Evolutionary conservation across 2,888 invertebrate genomes (phyloP).

Genomic region (Gastrophysa polygoni): DNA sequence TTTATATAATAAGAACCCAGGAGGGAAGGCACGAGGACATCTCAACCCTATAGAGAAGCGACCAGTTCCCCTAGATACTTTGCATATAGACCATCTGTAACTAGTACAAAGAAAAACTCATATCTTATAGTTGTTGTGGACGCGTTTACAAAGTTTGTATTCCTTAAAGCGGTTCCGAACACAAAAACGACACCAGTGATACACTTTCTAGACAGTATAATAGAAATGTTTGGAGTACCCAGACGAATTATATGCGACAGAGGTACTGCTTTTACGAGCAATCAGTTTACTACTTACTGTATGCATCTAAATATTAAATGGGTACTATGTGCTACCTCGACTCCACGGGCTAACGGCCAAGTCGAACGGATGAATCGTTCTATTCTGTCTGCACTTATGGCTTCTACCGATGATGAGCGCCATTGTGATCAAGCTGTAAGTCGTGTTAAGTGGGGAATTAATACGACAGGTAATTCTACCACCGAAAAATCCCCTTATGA

Average conservation of each 20-base stretch:
- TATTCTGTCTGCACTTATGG: too few species aligned
- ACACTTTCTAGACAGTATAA: conserved; percentile 24
- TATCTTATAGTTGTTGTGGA: too few species aligned
- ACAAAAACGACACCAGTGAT: conserved; percentile 33
- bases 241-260: conserved; percentile 32
- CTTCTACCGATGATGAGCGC: conserved; percentile 30
- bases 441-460: conserved; percentile 34
- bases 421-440: conserved; percentile 38
- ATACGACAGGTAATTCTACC: conserved; percentile 34
- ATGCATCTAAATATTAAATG: too few species aligned
- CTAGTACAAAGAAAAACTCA: too few species aligned
- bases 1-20: conserved; percentile 44
- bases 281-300: too few species aligned
- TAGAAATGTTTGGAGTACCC: conserved; percentile 27
- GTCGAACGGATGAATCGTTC: too few species aligned
- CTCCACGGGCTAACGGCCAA: conserved; percentile 43
- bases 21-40: conserved; percentile 35
- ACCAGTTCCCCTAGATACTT: conserved; percentile 40
- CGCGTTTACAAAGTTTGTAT: conserved; percentile 50
- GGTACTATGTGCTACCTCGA: conserved; percentile 39
- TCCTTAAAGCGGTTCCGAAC: conserved; percentile 36
- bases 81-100: conserved; percentile 41
- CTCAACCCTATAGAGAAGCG: conserved; percentile 30
- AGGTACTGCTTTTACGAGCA: conserved; percentile 35
- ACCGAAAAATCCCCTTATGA: conserved; percentile 37